These are phyloP conservation scores for Ophraella communa DNA, from an alignment of 2,888 invertebrate species.

Conservation along the genomic window DNA sequence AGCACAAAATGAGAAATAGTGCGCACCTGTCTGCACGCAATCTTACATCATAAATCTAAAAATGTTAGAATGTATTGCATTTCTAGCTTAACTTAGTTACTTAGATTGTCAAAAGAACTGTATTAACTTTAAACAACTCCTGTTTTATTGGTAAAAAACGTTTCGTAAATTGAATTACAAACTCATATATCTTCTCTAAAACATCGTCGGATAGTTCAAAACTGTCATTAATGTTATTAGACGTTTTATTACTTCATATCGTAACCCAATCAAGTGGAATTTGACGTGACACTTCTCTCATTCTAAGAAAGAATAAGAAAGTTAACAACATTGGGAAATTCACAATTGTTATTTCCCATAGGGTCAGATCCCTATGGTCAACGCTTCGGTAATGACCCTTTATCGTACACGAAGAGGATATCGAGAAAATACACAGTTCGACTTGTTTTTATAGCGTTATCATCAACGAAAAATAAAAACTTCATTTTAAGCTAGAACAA, in stretches of 20 bases:
- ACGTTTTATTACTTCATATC: not conserved
- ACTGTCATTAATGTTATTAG: not conserved
- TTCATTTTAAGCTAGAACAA: no score
- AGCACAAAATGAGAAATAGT: no score
- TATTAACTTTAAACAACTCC: no score
- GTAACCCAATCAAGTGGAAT: not conserved
- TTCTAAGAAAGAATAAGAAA: not conserved
- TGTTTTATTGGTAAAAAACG: no score
- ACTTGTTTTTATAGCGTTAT: conserved; percentile 8
- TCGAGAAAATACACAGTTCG: conserved; percentile 5
- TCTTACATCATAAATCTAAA: no score
- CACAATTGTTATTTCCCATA: conserved; percentile 14
- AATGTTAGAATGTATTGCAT: no score
- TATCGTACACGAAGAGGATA: conserved; percentile 1
- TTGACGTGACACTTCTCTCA: not conserved
- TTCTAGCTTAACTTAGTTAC: no score
- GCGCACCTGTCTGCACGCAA: no score
- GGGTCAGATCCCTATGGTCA: not conserved
- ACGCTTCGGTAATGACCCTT: conserved; percentile 13
- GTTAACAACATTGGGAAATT: not conserved
- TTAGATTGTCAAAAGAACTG: no score
- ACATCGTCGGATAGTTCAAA: not conserved
- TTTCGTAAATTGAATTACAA: not conserved
- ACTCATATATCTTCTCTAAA: not conserved
- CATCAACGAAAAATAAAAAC: not conserved